Conservation (phyloP, 2,797 vertebrate species). For the Neosalanx taihuensis region DNA sequence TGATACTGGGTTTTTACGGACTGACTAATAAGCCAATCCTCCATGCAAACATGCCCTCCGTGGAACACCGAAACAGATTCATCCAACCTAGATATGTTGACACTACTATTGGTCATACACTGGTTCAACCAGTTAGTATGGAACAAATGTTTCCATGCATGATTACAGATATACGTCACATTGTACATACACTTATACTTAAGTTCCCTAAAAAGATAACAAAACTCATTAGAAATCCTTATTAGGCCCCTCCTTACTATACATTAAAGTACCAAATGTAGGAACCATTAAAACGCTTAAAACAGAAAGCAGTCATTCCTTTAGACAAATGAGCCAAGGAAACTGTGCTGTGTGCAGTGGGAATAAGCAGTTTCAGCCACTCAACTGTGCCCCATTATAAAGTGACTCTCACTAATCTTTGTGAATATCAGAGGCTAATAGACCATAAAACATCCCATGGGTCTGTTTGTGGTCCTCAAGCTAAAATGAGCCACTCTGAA, state of each 20-base stretch:
- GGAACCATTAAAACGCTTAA: no score
- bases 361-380: background rate
- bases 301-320: no score
- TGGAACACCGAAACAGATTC: conserved; percentile 18
- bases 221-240: no score
- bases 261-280: no score
- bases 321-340: no score
- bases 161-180: background rate
- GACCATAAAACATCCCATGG: conserved; percentile 1
- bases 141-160: background rate
- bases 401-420: conserved; percentile 11
- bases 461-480: conserved; percentile 8
- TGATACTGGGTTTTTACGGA: conserved; percentile 26
- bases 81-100: conserved; percentile 35
- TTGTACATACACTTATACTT: background rate
- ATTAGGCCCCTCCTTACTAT: no score
- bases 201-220: no score
- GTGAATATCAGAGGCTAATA: conserved; percentile 14
- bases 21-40: conserved; percentile 38
- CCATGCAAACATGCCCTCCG: background rate
- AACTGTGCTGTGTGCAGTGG: background rate
- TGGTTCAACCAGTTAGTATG: conserved; percentile 41
- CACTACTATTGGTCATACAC: conserved; percentile 38
- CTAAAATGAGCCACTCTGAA: conserved; percentile 19
- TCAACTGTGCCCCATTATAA: conserved; percentile 5